A percentile compares a stretch with the other conserved stretches of the same genome.
Evolutionary conservation across 2,888 invertebrate genomes (phyloP).

Genomic region (Balanococcus diminutus): DNA sequence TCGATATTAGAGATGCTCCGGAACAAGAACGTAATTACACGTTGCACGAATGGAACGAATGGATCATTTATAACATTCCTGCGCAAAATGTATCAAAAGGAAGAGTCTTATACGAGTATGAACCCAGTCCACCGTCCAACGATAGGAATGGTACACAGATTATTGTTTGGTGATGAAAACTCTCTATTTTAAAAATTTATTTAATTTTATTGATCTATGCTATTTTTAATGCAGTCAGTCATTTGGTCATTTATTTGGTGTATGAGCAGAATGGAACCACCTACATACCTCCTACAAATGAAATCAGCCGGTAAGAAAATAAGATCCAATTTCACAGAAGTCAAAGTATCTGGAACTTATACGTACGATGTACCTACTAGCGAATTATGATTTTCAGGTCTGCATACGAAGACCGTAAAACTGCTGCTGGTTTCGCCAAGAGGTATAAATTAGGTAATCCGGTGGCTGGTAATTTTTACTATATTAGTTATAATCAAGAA

Average conservation of each 20-base stretch:
- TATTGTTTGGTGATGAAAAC: too few relatives aligned
- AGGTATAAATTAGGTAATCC: slow-evolving; percentile 83
- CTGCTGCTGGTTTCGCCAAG: slow-evolving; percentile 75
- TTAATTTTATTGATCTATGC: neutral
- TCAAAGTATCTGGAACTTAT: too few relatives aligned
- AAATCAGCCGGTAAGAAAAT: slow-evolving; percentile 15
- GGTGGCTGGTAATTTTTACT: slow-evolving; percentile 85
- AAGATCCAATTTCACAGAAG: too few relatives aligned
- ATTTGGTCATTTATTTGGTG: neutral
- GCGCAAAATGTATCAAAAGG: neutral
- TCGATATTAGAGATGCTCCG: neutral
- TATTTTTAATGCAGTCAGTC: neutral
- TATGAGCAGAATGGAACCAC: neutral
- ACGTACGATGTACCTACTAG: too few relatives aligned
- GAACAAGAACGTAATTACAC: slow-evolving; percentile 17
- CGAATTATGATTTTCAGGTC: neutral
- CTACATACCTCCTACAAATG: neutral
- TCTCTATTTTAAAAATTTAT: too few relatives aligned
- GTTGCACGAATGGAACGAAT: neutral
- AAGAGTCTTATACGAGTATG: neutral
- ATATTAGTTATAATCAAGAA: slow-evolving; percentile 83
- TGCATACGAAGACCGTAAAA: slow-evolving; percentile 64
- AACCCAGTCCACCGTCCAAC: neutral
- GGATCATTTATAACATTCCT: neutral
- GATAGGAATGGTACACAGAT: neutral